phyloP scores from a whole-genome alignment of 2,888 invertebrate genomes.

The Habroteleia sp. region DNA sequence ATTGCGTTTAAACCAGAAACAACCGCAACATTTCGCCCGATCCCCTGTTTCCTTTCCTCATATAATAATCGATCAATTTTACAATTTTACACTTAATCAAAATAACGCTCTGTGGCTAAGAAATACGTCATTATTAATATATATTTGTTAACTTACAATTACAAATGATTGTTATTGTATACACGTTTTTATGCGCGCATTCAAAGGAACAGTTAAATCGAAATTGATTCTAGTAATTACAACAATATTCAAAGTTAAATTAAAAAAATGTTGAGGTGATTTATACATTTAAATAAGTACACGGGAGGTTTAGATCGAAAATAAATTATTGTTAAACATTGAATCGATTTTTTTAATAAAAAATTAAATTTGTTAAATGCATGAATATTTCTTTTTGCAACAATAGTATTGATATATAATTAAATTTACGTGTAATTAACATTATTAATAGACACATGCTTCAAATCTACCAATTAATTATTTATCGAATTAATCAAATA shows the following conservation, averaged over 20 bases:
- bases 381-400: too few relatives aligned
- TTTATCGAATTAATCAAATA: neutral
- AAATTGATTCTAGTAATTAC: neutral
- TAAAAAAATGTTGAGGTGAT: conserved; percentile 2
- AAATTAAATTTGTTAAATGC: too few relatives aligned
- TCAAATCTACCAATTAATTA: neutral
- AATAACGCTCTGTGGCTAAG: conserved; percentile 67
- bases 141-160: conserved; percentile 57
- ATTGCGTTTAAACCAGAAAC: conserved; percentile 64
- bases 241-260: conserved; percentile 1
- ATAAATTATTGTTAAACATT: too few relatives aligned
- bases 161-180: conserved; percentile 61
- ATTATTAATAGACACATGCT: too few relatives aligned
- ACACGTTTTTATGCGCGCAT: conserved; percentile 51
- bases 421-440: too few relatives aligned
- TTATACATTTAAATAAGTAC: conserved; percentile 7
- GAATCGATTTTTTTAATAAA: too few relatives aligned
- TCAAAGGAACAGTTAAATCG: conserved; percentile 35
- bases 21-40: conserved; percentile 68
- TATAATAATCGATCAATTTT: conserved; percentile 73
- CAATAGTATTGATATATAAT: neutral
- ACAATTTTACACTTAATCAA: conserved; percentile 77
- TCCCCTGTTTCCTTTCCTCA: conserved; percentile 61
- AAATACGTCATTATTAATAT: conserved; percentile 52
- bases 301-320: neutral